Evolutionary conservation across 2,888 invertebrate species (phyloP).

Genomic region (Synergus itoensis): DNA sequence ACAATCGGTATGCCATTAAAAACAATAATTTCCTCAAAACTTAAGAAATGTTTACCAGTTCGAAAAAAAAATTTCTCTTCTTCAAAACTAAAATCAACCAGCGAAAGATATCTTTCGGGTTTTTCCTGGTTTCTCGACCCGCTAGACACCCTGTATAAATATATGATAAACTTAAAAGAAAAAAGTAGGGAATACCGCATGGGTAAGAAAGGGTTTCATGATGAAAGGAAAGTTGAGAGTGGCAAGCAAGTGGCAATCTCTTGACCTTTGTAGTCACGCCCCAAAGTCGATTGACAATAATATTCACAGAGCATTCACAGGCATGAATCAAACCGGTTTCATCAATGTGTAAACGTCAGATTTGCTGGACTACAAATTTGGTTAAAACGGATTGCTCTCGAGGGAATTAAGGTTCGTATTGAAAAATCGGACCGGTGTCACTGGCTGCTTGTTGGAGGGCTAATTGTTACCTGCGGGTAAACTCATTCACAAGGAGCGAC

Average conservation of each 20-base stretch:
- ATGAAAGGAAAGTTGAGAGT: not conserved
- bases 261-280: slow-evolving; percentile 9
- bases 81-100: too few relatives aligned
- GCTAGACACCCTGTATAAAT: too few relatives aligned
- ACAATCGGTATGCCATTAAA: too few relatives aligned
- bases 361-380: slow-evolving; percentile 46
- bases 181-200: not conserved
- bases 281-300: slow-evolving; percentile 22
- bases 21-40: too few relatives aligned
- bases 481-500: slow-evolving; percentile 54
- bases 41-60: too few relatives aligned
- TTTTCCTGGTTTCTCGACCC: too few relatives aligned
- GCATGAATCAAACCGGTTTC: slow-evolving; percentile 6
- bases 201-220: not conserved
- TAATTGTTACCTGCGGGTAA: slow-evolving; percentile 58
- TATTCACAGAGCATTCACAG: slow-evolving; percentile 1
- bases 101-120: too few relatives aligned
- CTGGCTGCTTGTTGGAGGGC: slow-evolving; percentile 51
- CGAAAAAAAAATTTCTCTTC: too few relatives aligned
- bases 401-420: slow-evolving; percentile 54
- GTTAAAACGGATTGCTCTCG: slow-evolving; percentile 51
- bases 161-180: not conserved
- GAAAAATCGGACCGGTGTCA: slow-evolving; percentile 39
- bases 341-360: slow-evolving; percentile 4
- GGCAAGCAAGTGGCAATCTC: not conserved